Evolutionary conservation across 1,140 invertebrate species (phyloP).

Genomic region (Artemia franciscana): DNA sequence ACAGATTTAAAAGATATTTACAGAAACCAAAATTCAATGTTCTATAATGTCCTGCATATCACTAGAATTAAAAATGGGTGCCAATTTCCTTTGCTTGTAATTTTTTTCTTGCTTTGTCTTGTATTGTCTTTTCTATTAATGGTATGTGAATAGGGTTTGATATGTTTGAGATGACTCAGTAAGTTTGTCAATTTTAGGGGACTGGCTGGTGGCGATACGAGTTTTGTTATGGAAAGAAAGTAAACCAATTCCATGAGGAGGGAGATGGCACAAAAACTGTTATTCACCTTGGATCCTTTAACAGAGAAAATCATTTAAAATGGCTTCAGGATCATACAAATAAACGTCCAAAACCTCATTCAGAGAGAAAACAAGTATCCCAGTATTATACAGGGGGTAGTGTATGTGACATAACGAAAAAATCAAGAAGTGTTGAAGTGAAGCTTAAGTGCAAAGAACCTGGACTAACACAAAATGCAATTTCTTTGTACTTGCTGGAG

Average conservation of each 20-base stretch:
- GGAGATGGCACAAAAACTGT: slow-evolving; percentile 37
- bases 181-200: slow-evolving; percentile 34
- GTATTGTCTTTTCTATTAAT: too few relatives aligned
- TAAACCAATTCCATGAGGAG: slow-evolving; percentile 71
- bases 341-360: slow-evolving; percentile 41
- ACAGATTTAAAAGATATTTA: too few relatives aligned
- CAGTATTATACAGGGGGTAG: slow-evolving; percentile 69
- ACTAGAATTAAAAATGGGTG: too few relatives aligned
- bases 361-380: slow-evolving; percentile 38
- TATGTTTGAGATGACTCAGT: too few relatives aligned
- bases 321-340: slow-evolving; percentile 59
- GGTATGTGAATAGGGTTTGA: too few relatives aligned
- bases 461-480: slow-evolving; percentile 31
- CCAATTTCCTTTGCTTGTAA: too few relatives aligned
- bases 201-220: slow-evolving; percentile 94
- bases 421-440: slow-evolving; percentile 38
- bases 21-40: too few relatives aligned
- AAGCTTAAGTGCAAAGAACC: slow-evolving; percentile 45
- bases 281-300: slow-evolving; percentile 56
- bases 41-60: too few relatives aligned
- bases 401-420: slow-evolving; percentile 39
- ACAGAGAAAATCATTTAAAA: slow-evolving; percentile 47
- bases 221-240: slow-evolving; percentile 74
- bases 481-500: slow-evolving; percentile 67
- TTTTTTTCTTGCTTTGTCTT: too few relatives aligned